Base-by-base conservation (phyloP, 2,888 invertebrate species). In the Iphiclides podalirius region DNA sequence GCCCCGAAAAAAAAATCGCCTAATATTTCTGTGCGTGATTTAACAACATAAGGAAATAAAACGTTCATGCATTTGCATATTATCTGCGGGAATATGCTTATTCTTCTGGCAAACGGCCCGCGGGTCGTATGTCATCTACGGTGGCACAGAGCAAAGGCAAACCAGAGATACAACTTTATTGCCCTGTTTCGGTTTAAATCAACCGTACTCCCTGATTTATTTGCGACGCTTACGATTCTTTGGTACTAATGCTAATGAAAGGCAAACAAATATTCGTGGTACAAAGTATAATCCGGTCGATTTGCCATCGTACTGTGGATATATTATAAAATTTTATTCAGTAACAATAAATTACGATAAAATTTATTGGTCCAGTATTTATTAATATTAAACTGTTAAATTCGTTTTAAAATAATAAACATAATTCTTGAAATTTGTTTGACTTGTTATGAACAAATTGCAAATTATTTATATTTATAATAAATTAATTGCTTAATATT, bases 31-130 rank as follows among this genome's bases (percentile, higher is more conserved):
- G 35, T 43, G 43, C 43, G 43, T 38, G 34, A 39, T 38, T 49
- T 43, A 49, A 26, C 43, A 39, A 35, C 33, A 44, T 38, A 42
- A 48, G 43, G 43, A 49, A 44, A 44, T 49, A 44, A 49, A 49
- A 42, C 37, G 33, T 34, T 38, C 20, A 20, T 4, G n/a, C 38
- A 49, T 44, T 49, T 49, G 23, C 49, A 49, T 49, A 43, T 48
- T 48, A 44, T 49, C 49, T 44, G 49, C 38, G 38, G 39, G 34
- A 39, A 33, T 44, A 34, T 35, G 38, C 34, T 44, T 39, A 43
- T 39, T 43, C 34, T 15, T 38, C 43, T 34, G 43, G 43, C 49
- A 34, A 16, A n/a, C 11, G 36, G 42, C 42, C 48, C 36, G 42
- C n/a, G 48, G 31, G n/a, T 17, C 39, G 26, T 47, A 36, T 16